Evolutionary conservation across 2,113 vertebrate species (phyloP).

Genomic region (Saimiri boliviensis): DNA sequence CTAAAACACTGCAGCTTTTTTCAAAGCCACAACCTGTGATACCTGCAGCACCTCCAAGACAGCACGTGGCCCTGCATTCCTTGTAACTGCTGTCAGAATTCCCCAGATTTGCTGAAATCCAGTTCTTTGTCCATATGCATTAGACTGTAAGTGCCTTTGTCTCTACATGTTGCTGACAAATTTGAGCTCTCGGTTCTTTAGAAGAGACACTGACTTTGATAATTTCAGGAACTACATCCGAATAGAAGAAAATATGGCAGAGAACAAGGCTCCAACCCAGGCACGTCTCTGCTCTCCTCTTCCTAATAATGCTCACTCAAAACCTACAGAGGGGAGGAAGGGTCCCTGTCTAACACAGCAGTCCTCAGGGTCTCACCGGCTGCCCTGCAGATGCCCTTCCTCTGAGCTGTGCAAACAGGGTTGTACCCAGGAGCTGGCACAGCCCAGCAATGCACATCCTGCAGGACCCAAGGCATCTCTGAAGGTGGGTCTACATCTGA

Average conservation of each 20-base stretch:
- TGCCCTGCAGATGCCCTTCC: no score
- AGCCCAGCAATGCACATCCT: background rate
- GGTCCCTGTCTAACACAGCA: background rate
- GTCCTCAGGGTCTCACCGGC: background rate
- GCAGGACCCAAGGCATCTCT: no score
- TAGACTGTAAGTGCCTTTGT: background rate
- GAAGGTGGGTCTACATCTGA: background rate
- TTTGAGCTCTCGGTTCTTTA: background rate
- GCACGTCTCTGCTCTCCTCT: background rate
- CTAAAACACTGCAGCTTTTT: background rate
- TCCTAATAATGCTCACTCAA: background rate
- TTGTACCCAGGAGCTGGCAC: no score
- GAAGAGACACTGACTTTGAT: background rate
- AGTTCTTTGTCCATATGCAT: background rate
- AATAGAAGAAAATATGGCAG: background rate
- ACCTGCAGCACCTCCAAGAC: background rate
- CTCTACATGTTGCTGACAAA: background rate
- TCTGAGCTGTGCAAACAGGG: background rate
- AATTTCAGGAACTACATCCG: background rate
- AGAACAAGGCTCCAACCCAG: background rate
- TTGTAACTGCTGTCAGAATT: background rate
- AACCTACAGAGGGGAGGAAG: background rate
- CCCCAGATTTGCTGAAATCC: background rate
- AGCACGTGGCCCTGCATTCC: background rate
- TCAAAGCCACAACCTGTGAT: background rate